phyloP scores from a whole-genome alignment of 2,797 vertebrate species.

The Bovichtus diacanthus region DNA sequence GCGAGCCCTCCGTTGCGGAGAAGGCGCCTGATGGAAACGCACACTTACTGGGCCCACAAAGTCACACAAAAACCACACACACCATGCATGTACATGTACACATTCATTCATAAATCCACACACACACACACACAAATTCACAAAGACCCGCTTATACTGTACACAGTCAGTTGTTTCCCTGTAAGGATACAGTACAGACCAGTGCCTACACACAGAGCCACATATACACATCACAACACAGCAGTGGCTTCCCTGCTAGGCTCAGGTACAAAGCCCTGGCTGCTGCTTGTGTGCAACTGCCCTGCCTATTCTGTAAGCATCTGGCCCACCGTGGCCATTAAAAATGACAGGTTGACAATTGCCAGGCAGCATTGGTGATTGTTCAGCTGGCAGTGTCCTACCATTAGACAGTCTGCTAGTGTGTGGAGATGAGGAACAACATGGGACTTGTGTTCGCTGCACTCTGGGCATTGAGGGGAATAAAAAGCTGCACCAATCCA shows the following conservation, averaged over 20 bases:
- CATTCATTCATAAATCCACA: conserved; percentile 37
- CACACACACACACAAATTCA: conserved; percentile 45
- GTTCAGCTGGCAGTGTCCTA: conserved; percentile 82
- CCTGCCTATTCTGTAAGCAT: conserved; percentile 77
- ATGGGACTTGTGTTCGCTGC: conserved; percentile 66
- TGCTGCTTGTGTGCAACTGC: conserved; percentile 62
- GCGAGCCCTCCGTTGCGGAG: conserved; percentile 72
- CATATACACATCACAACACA: conserved; percentile 36
- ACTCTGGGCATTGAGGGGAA: conserved; percentile 61
- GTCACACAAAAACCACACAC: conserved; percentile 43
- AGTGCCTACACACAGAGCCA: conserved; percentile 25
- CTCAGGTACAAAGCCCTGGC: conserved; percentile 70
- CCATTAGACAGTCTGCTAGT: conserved; percentile 79
- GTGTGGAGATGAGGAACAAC: conserved; percentile 69
- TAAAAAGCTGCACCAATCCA: conserved; percentile 65
- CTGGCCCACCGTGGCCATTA: conserved; percentile 80
- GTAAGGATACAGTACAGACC: conserved; percentile 48
- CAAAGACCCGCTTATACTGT: conserved; percentile 32
- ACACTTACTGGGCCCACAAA: conserved; percentile 51
- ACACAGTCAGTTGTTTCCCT: conserved; percentile 39
- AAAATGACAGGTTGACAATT: conserved; percentile 81
- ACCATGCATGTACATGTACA: conserved; percentile 29
- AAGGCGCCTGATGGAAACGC: conserved; percentile 68
- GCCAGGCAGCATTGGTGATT: conserved; percentile 83
- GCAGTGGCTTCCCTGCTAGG: conserved; percentile 49